Percentiles rank a stretch among this genome's conserved stretches.
These are phyloP conservation scores for Heliopora coerulea DNA, from an alignment of 92 coral and sea anemone genomes.

Conservation along the genomic window DNA sequence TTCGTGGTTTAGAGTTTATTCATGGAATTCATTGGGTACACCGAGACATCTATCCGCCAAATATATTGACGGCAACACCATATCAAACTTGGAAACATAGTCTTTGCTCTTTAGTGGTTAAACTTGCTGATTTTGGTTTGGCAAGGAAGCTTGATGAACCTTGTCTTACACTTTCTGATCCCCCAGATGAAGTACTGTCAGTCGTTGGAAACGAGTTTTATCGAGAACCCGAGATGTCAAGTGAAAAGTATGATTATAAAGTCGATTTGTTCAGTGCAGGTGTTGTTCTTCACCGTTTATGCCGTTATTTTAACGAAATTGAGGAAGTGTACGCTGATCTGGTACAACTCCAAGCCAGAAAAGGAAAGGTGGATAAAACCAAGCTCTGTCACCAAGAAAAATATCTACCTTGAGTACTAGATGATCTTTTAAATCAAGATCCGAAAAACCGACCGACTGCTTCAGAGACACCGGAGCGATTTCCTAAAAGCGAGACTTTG, in stretches of 20 bases:
- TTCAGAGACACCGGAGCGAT: neutral
- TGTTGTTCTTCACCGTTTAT: slow-evolving; percentile 5
- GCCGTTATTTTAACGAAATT: neutral
- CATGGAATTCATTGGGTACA: slow-evolving; percentile 28
- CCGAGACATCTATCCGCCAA: slow-evolving; percentile 23
- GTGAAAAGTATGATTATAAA: neutral
- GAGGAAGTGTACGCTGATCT: neutral
- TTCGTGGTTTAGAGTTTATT: slow-evolving; percentile 9
- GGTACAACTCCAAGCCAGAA: neutral
- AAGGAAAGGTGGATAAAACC: neutral
- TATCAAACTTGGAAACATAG: neutral
- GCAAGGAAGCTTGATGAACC: neutral
- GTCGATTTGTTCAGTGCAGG: slow-evolving; percentile 31
- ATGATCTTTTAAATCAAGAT: neutral
- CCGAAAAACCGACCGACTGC: slow-evolving; percentile 5
- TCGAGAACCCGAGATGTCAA: slow-evolving; percentile 19
- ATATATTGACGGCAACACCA: slow-evolving; percentile 13
- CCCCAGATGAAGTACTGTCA: neutral
- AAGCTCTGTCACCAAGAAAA: neutral
- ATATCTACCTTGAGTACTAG: neutral
- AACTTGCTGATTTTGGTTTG: slow-evolving; percentile 34
- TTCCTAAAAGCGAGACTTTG: too few species aligned
- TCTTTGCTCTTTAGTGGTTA: neutral
- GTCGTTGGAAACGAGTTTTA: neutral
- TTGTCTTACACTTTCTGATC: neutral